Conservation (phyloP, 1,140 invertebrate genomes). For the Aethina tumida region DNA sequence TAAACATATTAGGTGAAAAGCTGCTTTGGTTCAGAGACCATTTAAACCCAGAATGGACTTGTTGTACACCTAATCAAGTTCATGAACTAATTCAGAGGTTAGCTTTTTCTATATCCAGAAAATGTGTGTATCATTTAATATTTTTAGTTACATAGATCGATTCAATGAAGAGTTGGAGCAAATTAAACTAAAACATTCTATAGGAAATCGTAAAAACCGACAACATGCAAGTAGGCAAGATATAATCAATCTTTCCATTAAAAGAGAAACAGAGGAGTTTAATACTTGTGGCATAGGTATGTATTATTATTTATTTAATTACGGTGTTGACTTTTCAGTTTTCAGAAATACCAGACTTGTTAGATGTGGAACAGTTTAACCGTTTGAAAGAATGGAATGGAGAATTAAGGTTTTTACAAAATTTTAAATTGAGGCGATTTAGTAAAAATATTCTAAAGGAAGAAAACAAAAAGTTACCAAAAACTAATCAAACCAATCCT, state of each 20-base stretch:
- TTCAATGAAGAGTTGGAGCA: constrained; percentile 70
- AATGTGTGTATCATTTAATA: constrained; percentile 19
- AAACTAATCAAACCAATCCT: too few relatives aligned
- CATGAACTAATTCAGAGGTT: constrained; percentile 49
- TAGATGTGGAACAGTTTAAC: constrained; percentile 44
- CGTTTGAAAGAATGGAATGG: constrained; percentile 56
- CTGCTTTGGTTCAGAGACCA: constrained; percentile 57
- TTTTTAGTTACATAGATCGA: constrained; percentile 43
- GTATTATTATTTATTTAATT: constrained; percentile 6
- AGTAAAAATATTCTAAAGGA: constrained; percentile 13
- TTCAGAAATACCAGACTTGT: constrained; percentile 54
- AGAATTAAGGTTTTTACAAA: constrained; percentile 50
- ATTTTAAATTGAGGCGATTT: constrained; percentile 53
- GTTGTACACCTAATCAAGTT: constrained; percentile 46
- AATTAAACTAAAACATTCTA: constrained; percentile 62
- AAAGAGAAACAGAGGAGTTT: constrained; percentile 59
- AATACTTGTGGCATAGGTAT: constrained; percentile 60
- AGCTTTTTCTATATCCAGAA: constrained; percentile 11
- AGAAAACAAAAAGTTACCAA: constrained; percentile 11
- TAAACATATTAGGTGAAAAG: constrained; percentile 61
- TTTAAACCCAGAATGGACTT: constrained; percentile 41
- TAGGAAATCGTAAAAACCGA: constrained; percentile 56
- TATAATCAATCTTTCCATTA: constrained; percentile 58
- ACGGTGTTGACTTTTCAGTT: constrained; percentile 18
- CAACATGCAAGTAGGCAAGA: constrained; percentile 68